Evolutionary conservation across 2,888 invertebrate genomes (phyloP).

Genomic region (Drosophila antonietae): DNA sequence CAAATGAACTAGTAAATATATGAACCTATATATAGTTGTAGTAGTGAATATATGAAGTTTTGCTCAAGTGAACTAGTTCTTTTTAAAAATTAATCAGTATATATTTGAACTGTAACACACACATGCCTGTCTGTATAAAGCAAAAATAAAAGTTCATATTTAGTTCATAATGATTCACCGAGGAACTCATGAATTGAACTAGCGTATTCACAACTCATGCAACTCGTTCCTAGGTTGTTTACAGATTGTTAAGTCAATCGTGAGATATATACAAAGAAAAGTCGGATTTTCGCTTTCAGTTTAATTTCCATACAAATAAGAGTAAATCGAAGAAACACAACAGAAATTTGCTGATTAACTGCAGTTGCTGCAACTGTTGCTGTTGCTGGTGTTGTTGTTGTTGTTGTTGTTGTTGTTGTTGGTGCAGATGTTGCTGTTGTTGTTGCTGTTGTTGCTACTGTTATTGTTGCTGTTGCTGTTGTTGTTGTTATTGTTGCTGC

Average conservation of each 20-base stretch:
- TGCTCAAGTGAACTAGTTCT: neutral
- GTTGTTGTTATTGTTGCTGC: no score
- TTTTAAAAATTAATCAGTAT: neutral
- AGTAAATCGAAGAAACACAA: neutral
- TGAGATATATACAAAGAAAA: neutral
- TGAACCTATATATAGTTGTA: no score
- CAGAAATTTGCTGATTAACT: slow-evolving; percentile 17
- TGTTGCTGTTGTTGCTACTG: neutral
- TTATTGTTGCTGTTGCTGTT: no score
- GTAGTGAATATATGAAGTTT: neutral
- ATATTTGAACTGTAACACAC: neutral
- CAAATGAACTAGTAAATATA: neutral
- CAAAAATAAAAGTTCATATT: neutral
- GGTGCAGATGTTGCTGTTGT: neutral
- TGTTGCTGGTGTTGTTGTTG: neutral
- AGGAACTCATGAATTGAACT: neutral
- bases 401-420: neutral
- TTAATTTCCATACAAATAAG: neutral
- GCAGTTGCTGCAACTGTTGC: slow-evolving; percentile 4
- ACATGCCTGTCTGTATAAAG: no score
- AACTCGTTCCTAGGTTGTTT: neutral
- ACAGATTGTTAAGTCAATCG: neutral
- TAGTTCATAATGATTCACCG: no score
- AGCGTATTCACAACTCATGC: neutral
- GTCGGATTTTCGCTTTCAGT: neutral